Evolutionary conservation across 2,888 invertebrate genomes (phyloP), one percentile per base, ranked within the genome.

Genomic region (Heliconius ethilla): DNA sequence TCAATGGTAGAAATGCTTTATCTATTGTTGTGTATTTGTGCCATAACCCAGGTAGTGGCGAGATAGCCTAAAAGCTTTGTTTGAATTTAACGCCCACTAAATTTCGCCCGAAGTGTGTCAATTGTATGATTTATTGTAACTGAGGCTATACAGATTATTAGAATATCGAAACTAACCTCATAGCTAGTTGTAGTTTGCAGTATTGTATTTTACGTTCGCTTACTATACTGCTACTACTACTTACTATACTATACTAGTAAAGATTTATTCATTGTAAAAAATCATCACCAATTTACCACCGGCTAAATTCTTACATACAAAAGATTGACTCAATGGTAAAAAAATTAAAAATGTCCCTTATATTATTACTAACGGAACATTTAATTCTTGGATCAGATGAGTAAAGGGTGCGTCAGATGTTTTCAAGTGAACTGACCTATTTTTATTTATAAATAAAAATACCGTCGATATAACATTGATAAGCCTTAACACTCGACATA

Each of bases 381-480:
- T 40, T 25, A 6, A 25, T 70, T 10, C 51, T 27, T 70, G 70
- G 51, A 29, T 51, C 51, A 45, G 51, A 29, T 51, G 70, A 72
- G n/a, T 72, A 72, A 72, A 22, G 29, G 29, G 22, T 72, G 70
- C 51, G 70, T 72, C 70, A 72, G n/a, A 29, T 55, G 22, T 55
- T 72, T 72, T 55, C 11, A 7, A 72, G 55, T 59, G 33, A 72
- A 33, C 7, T 72, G 70, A 59, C 70, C 70, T 72, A 72, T n/a
- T 69, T 69, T 25, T n/a, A 69, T 37, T 40, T 69, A n/a, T 69
- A 69, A 40, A 69, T 33, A 72, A 72, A 40, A 72, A n/a, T 33
- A 55, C 29, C 15, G 55, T 72, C 29, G 13, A 51, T 51, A 70
- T 27, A 27, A 70, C 27, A 70, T 11, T 27, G 51, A 72, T 72